Evolutionary conservation across 2,113 vertebrate genomes (phyloP), one percentile per base, ranked within the genome.

Genomic region (Calidris pugnax): DNA sequence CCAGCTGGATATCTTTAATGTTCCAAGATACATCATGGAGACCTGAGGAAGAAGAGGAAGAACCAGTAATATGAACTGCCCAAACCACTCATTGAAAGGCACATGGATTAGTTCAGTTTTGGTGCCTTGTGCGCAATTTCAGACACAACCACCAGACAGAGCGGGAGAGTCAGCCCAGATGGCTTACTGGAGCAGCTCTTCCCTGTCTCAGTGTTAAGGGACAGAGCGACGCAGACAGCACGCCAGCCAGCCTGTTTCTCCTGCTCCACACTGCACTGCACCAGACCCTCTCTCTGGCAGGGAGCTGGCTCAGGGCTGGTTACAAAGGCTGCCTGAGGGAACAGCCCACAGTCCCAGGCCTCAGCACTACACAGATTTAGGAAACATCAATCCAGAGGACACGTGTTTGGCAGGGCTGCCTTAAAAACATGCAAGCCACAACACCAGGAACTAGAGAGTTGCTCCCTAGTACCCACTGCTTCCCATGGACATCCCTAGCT

Each of bases 1-100:
- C 10, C 69, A 59, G 73, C 30, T 75, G 60, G 64, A 21, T 56
- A 79, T 30, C 53, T 96, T 96, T 96, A 94, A 96, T 91, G 69
- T 68, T 68, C 51, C 51, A 91, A 43, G 60, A 51, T 35, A 19
- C 16, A 27, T 30, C 55, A 62, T 0, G 0, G 45, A 76, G 59
- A 84, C 17, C 60, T 48, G 43, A 87, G 20, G 39, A 92, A 37
- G 45, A 60, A 87, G 28, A 71, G 64, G 64, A 67, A 71, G 53
- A 83, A 86, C 13, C 45, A 90, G 51, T 26, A 66, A 28, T 7
- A 45, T 1, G 14, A 75, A 63, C 18, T 14, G 27, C 14, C 17
- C 87, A 62, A 35, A 20, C 43, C 53, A 45, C 35, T 6, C 53
- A 32, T 0, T 9, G 24, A 62, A 86, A 85, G 64, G 69, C 79